Evolutionary conservation across 1,140 invertebrate species (phyloP).

Genomic region (Drosophila nasuta): DNA sequence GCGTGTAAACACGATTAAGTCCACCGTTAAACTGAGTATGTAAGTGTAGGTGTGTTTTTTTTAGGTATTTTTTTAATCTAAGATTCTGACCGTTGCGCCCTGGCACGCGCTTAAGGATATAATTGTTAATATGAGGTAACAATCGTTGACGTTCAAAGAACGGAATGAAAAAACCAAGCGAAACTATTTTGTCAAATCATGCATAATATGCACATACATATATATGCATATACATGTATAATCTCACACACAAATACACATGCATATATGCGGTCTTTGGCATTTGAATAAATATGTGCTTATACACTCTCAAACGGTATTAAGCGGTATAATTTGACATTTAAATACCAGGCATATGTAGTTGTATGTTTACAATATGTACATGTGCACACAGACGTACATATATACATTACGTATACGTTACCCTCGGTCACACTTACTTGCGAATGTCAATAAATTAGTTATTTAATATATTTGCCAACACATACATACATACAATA

Average conservation of each 20-base stretch:
- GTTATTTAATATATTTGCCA: not conserved
- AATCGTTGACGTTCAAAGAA: not conserved
- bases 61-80: not conserved
- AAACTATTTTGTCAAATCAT: conserved; percentile 20
- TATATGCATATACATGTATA: not conserved
- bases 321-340: conserved; percentile 13
- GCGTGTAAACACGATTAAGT: conserved; percentile 9
- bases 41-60: not conserved
- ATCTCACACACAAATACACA: conserved; percentile 2
- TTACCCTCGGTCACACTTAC: not conserved
- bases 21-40: not conserved
- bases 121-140: conserved; percentile 14
- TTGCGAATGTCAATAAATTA: conserved; percentile 11
- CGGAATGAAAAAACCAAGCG: not conserved
- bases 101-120: conserved; percentile 15
- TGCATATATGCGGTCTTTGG: conserved; percentile 4
- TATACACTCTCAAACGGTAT: not conserved
- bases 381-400: not conserved
- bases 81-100: not conserved
- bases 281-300: not conserved
- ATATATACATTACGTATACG: conserved; percentile 13
- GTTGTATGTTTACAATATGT: conserved; percentile 6
- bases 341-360: conserved; percentile 6
- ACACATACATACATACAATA: conserved; percentile 3
- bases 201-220: conserved; percentile 2